Conservation (phyloP, 2,888 invertebrate species). For the Emmelina monodactyla region DNA sequence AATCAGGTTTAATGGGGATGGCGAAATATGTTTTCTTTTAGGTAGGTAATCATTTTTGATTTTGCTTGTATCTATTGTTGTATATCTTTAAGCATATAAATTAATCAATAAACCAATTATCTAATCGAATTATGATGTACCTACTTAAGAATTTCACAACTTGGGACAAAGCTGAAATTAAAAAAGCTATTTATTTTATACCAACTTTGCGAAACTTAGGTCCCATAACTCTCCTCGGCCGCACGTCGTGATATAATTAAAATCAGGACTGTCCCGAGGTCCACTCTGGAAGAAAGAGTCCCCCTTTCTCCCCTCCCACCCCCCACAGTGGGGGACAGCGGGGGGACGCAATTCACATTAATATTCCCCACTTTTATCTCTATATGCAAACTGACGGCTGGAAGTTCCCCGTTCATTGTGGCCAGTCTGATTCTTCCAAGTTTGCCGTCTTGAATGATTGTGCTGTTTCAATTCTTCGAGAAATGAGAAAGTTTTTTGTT, state of each 20-base stretch:
- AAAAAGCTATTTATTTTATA: too few relatives aligned
- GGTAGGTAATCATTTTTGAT: too few relatives aligned
- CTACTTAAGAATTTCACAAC: too few relatives aligned
- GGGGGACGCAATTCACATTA: conserved; percentile 53
- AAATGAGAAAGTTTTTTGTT: conserved; percentile 49
- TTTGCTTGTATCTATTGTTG: too few relatives aligned
- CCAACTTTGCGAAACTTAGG: conserved; percentile 16
- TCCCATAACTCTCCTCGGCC: conserved; percentile 47
- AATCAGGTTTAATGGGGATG: too few relatives aligned
- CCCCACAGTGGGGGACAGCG: conserved; percentile 19
- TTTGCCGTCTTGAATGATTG: conserved; percentile 56
- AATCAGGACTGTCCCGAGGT: conserved; percentile 62
- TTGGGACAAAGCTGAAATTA: too few relatives aligned
- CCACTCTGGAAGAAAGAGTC: conserved; percentile 53
- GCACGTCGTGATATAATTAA: conserved; percentile 63
- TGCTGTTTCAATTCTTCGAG: conserved; percentile 53
- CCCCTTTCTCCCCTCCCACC: conserved; percentile 27
- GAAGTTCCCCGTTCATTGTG: conserved; percentile 61
- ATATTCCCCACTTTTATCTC: conserved; percentile 68
- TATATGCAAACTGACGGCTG: conserved; percentile 66
- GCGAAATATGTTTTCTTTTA: too few relatives aligned
- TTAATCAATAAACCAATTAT: too few relatives aligned
- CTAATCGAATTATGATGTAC: too few relatives aligned
- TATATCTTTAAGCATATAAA: too few relatives aligned
- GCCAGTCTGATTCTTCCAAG: conserved; percentile 50